A percentile compares a stretch with the other conserved stretches of the same genome.
Conservation (phyloP, 2,888 invertebrate species). For the Hyppa rectilinea region DNA sequence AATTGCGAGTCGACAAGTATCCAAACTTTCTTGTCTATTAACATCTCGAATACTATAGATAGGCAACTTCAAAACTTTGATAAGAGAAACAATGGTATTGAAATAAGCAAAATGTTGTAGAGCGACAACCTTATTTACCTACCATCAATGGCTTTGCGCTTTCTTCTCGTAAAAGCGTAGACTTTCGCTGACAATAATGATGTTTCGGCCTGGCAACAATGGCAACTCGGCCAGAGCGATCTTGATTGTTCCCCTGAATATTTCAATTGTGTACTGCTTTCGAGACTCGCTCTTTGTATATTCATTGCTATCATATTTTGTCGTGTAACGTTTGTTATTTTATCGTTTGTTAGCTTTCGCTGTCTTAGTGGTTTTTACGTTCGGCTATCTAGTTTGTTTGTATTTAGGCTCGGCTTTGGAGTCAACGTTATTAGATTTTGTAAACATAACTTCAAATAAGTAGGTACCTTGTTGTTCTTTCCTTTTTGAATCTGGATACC, state of each 20-base stretch:
- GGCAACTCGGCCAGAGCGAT: slow-evolving; percentile 75
- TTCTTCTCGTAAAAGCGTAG: slow-evolving; percentile 79
- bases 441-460: slow-evolving; percentile 25
- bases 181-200: slow-evolving; percentile 82
- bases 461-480: background rate
- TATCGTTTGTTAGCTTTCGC: slow-evolving; percentile 67
- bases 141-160: slow-evolving; percentile 79
- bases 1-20: slow-evolving; percentile 61
- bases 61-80: slow-evolving; percentile 64
- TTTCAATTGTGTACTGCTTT: slow-evolving; percentile 79
- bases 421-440: slow-evolving; percentile 34
- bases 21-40: slow-evolving; percentile 65
- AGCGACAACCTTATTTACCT: slow-evolving; percentile 76
- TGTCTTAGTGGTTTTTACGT: slow-evolving; percentile 59
- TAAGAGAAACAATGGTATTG: slow-evolving; percentile 67
- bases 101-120: slow-evolving; percentile 71
- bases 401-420: slow-evolving; percentile 28
- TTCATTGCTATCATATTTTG: slow-evolving; percentile 72
- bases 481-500: background rate
- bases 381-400: slow-evolving; percentile 44
- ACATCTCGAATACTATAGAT: slow-evolving; percentile 60
- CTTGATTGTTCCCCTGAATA: slow-evolving; percentile 79
- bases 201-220: slow-evolving; percentile 78
- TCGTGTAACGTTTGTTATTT: slow-evolving; percentile 69
- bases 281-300: slow-evolving; percentile 70